These are phyloP conservation scores for Drosophila malerkotliana DNA, from an alignment of 1,140 invertebrate species.

Conservation along the genomic window DNA sequence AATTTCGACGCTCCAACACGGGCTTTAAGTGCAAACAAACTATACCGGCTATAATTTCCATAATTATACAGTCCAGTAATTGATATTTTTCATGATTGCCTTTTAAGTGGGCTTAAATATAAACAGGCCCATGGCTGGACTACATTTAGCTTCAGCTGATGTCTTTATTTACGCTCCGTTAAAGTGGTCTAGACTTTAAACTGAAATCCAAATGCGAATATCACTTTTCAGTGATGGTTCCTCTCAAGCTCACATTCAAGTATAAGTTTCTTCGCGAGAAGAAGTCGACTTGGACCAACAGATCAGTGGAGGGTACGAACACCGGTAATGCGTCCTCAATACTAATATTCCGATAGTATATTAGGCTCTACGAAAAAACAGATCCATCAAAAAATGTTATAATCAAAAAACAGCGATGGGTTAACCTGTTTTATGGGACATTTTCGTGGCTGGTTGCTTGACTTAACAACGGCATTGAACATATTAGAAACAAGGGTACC, in stretches of 20 bases:
- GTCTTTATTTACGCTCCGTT: constrained; percentile 17
- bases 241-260: constrained; percentile 37
- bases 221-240: constrained; percentile 21
- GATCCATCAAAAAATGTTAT: background rate
- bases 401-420: background rate
- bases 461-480: constrained; percentile 35
- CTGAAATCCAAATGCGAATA: background rate
- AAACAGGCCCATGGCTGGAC: background rate
- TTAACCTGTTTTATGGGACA: constrained; percentile 44
- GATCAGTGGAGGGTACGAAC: constrained; percentile 39
- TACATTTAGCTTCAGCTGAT: constrained; percentile 11
- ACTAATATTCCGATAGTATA: constrained; percentile 53
- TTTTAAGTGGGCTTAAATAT: constrained; percentile 36
- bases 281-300: constrained; percentile 30
- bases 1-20: background rate
- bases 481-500: constrained; percentile 39
- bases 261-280: constrained; percentile 24
- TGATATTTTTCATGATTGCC: constrained; percentile 33
- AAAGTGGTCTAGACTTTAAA: background rate
- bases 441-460: constrained; percentile 39
- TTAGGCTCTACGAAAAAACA: constrained; percentile 20
- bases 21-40: constrained; percentile 15
- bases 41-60: background rate
- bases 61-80: constrained; percentile 26
- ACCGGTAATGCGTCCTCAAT: constrained; percentile 40